These are phyloP conservation scores for Mythimna loreyi DNA, from an alignment of 2,888 invertebrate species.

Conservation along the genomic window DNA sequence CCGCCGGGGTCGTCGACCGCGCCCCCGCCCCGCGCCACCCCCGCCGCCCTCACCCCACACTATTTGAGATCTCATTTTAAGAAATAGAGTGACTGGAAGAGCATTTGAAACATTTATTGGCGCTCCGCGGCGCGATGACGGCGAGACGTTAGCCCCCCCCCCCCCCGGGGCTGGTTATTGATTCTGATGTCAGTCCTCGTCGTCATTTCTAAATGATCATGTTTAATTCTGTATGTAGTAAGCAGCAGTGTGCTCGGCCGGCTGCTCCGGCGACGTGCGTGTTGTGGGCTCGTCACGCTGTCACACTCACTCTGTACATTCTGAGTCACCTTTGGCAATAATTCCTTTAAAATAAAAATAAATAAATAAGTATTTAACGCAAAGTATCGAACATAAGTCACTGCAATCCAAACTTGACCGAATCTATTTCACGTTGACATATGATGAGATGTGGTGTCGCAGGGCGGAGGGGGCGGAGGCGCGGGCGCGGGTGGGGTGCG, in stretches of 20 bases:
- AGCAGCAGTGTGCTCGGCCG: background rate
- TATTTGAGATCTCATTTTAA: conserved; percentile 57
- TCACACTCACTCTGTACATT: background rate
- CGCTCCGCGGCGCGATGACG: background rate
- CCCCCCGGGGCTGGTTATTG: conserved; percentile 8
- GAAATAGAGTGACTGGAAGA: conserved; percentile 59
- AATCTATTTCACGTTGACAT: conserved; percentile 27
- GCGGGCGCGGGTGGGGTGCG: no score
- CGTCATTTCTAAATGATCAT: background rate
- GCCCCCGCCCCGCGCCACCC: conserved; percentile 3
- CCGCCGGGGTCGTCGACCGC: conserved; percentile 58
- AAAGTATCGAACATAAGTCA: no score
- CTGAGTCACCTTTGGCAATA: background rate
- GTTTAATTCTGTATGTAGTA: background rate
- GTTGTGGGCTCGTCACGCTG: background rate
- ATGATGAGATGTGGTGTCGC: background rate
- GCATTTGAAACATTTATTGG: conserved; percentile 54
- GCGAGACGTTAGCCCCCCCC: conserved; percentile 15
- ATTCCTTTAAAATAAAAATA: background rate
- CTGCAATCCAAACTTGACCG: background rate
- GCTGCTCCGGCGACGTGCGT: background rate
- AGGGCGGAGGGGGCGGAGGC: background rate
- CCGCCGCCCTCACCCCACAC: conserved; percentile 43
- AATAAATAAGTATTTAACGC: background rate
- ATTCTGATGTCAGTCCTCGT: conserved; percentile 12